These are phyloP conservation scores for Scortum barcoo DNA, from an alignment of 2,113 vertebrate species.

Conservation along the genomic window DNA sequence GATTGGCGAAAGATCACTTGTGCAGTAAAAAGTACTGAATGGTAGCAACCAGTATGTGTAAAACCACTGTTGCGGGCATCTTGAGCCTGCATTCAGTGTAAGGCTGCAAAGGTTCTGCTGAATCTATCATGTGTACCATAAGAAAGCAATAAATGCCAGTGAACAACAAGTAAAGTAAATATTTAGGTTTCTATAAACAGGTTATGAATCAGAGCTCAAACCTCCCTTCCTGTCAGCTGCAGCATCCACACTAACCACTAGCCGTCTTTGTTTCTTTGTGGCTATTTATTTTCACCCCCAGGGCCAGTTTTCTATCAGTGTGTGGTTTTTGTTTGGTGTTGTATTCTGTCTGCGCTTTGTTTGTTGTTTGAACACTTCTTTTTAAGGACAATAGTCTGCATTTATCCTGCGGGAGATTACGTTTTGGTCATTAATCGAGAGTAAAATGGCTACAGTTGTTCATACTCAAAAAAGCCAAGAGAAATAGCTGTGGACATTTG, in stretches of 20 bases:
- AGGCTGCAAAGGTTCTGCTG: conserved; percentile 2
- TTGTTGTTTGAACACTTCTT: conserved; percentile 40
- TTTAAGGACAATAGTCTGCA: conserved; percentile 49
- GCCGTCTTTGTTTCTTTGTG: conserved; percentile 20
- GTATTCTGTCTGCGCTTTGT: conserved; percentile 28
- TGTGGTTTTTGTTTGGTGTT: conserved; percentile 30
- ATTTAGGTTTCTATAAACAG: conserved; percentile 32
- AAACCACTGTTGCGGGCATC: conserved; percentile 2
- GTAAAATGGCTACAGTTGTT: conserved; percentile 59
- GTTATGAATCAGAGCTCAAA: conserved; percentile 30
- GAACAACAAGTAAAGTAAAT: conserved; percentile 38
- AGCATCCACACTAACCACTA: conserved; percentile 18
- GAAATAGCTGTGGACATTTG: conserved; percentile 54
- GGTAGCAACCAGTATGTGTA: neutral
- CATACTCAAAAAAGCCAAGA: conserved; percentile 3
- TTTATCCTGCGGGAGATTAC: conserved; percentile 50
- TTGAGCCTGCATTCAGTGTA: conserved; percentile 9
- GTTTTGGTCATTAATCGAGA: conserved; percentile 57
- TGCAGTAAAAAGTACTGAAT: conserved; percentile 18
- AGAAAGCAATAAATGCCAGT: conserved; percentile 26
- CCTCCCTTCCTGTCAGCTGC: conserved; percentile 3
- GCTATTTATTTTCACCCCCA: conserved; percentile 30
- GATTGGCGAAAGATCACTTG: conserved; percentile 38
- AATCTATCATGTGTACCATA: conserved; percentile 3
- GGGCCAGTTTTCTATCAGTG: conserved; percentile 23